A percentile compares a stretch with the other conserved stretches of the same genome.
These are phyloP conservation scores for Drosophila kuntzei DNA, from an alignment of 2,888 invertebrate species.

Conservation along the genomic window DNA sequence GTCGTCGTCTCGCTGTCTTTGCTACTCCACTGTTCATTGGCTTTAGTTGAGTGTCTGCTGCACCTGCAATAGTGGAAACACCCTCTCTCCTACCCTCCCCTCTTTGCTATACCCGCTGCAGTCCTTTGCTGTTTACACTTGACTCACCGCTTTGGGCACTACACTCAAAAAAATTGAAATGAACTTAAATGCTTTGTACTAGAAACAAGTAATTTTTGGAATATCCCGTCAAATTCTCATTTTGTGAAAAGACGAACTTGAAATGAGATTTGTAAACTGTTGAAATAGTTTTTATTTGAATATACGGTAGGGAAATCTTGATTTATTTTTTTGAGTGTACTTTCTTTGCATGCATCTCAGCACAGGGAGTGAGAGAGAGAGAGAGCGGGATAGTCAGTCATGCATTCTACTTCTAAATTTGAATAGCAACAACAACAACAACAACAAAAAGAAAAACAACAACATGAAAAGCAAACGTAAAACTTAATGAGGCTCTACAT, in stretches of 20 bases:
- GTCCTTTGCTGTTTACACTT: slow-evolving; percentile 46
- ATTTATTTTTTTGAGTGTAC: no score
- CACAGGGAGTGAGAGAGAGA: not conserved
- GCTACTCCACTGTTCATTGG: slow-evolving; percentile 78
- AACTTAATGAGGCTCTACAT: slow-evolving; percentile 74
- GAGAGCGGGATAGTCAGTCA: slow-evolving; percentile 22
- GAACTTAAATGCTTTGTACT: no score
- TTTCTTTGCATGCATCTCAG: slow-evolving; percentile 43
- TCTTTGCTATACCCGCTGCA: not conserved
- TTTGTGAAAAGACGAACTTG: no score
- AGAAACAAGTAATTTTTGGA: no score
- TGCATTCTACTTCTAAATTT: slow-evolving; percentile 72
- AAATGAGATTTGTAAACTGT: no score
- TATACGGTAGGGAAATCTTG: no score
- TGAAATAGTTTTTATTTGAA: no score
- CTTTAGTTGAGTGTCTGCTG: slow-evolving; percentile 53
- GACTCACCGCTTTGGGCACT: slow-evolving; percentile 43
- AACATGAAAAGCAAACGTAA: slow-evolving; percentile 64
- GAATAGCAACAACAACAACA: slow-evolving; percentile 65
- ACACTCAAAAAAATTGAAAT: no score
- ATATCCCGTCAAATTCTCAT: no score
- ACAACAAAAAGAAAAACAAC: slow-evolving; percentile 45
- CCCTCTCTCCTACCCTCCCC: not conserved
- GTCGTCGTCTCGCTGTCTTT: slow-evolving; percentile 34
- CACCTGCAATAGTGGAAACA: slow-evolving; percentile 56